Percentiles rank a stretch among this genome's conserved stretches.
Conservation (phyloP, 2,113 vertebrate genomes). For the Dipodomys stephensi region DNA sequence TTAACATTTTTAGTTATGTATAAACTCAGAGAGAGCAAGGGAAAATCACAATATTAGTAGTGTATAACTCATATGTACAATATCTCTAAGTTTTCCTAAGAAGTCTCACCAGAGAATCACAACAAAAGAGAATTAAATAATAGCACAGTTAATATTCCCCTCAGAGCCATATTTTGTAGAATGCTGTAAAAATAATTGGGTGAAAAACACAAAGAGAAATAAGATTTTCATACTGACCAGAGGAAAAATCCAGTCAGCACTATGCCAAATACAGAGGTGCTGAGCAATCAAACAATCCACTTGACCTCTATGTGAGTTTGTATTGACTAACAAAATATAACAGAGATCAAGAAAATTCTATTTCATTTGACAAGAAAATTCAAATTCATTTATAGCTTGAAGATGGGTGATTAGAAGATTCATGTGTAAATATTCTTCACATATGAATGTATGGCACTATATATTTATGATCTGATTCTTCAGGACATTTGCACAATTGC, state of each 20-base stretch:
- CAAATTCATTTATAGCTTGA: background rate
- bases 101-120: conserved; percentile 61
- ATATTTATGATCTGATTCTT: background rate
- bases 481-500: background rate
- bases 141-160: conserved; percentile 53
- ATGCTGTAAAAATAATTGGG: conserved; percentile 47
- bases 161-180: background rate
- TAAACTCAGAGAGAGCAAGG: conserved; percentile 62
- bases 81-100: conserved; percentile 12
- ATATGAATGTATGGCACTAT: background rate
- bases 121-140: conserved; percentile 74
- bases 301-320: background rate
- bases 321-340: background rate
- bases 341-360: background rate
- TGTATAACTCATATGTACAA: conserved; percentile 14
- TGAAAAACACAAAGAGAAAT: conserved; percentile 45
- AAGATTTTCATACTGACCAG: conserved; percentile 58
- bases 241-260: conserved; percentile 8
- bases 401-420: background rate
- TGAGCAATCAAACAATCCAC: background rate
- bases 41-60: conserved; percentile 48
- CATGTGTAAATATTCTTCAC: background rate
- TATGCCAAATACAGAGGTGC: conserved; percentile 22
- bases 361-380: background rate
- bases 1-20: conserved; percentile 65